Conservation (phyloP, 37 sponge, comb jelly and placozoan genomes). For the Mnemiopsis leidyi region DNA sequence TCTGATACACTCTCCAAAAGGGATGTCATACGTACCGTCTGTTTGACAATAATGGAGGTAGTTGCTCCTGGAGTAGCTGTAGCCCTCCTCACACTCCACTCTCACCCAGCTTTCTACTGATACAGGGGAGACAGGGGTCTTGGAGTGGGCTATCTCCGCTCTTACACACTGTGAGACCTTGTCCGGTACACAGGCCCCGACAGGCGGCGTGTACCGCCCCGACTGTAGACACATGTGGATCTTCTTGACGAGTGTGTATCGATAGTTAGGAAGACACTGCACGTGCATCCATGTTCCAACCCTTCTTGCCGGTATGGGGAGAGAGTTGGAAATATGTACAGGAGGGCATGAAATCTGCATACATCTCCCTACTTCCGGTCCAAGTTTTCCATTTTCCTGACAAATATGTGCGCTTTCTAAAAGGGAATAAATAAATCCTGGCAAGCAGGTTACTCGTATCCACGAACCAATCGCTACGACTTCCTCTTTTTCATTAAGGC, state of each 20-base stretch:
- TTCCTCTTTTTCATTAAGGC: background rate
- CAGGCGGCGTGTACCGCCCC: background rate
- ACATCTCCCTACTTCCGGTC: background rate
- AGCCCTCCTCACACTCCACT: background rate
- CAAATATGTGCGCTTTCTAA: background rate
- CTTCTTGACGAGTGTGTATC: background rate
- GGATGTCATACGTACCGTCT: background rate
- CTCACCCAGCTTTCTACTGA: background rate
- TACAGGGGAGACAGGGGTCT: background rate
- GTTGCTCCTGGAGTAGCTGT: background rate
- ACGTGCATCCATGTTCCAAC: background rate
- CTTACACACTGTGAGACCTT: background rate
- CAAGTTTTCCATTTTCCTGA: background rate
- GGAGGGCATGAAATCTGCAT: background rate
- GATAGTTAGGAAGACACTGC: background rate
- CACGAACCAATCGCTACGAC: background rate
- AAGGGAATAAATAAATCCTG: background rate
- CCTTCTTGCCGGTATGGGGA: background rate
- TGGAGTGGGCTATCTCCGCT: background rate
- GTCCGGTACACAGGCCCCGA: background rate
- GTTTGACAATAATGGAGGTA: background rate
- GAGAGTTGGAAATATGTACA: background rate
- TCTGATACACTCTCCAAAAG: background rate
- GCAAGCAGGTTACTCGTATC: background rate
- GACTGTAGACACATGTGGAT: background rate